Conservation (phyloP, 1,140 invertebrate genomes). For the Eulimnadia texana region DNA sequence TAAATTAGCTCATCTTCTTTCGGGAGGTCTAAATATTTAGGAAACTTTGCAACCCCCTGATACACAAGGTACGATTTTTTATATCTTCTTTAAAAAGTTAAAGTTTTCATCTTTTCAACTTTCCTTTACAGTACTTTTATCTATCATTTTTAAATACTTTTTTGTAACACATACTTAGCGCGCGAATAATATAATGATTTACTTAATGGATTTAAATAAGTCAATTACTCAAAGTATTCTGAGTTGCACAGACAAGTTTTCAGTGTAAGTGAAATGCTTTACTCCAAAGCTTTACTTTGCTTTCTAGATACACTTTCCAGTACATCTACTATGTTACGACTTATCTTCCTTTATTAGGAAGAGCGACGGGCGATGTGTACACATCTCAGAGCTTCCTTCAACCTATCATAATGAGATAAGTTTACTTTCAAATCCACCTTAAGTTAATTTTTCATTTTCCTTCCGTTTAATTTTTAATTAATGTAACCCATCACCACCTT, state of each 20-base stretch:
- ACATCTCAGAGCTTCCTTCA: constrained; percentile 35
- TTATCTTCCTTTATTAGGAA: constrained; percentile 41
- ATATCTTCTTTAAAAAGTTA: constrained; percentile 13
- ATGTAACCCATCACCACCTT: constrained; percentile 37
- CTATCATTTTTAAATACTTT: neutral
- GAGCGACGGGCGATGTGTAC: constrained; percentile 53
- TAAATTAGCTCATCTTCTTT: constrained; percentile 37
- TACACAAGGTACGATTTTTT: constrained; percentile 42
- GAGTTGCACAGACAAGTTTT: constrained; percentile 29
- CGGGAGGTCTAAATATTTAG: constrained; percentile 33
- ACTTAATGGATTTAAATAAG: constrained; percentile 22
- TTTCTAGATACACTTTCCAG: constrained; percentile 45
- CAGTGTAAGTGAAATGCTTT: constrained; percentile 42
- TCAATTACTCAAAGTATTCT: constrained; percentile 31
- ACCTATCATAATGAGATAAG: constrained; percentile 23
- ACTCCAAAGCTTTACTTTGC: constrained; percentile 35
- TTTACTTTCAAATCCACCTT: constrained; percentile 41
- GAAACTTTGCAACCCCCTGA: constrained; percentile 40
- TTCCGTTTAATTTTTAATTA: constrained; percentile 24
- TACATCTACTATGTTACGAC: constrained; percentile 57
- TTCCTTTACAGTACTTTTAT: constrained; percentile 33
- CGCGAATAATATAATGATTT: neutral
- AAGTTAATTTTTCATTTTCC: constrained; percentile 15
- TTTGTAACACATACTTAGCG: neutral
- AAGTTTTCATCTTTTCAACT: constrained; percentile 25